Percentiles rank a stretch among this genome's conserved stretches.
Evolutionary conservation across 1,140 invertebrate species (phyloP).

Genomic region (Matsumurasca onukii): DNA sequence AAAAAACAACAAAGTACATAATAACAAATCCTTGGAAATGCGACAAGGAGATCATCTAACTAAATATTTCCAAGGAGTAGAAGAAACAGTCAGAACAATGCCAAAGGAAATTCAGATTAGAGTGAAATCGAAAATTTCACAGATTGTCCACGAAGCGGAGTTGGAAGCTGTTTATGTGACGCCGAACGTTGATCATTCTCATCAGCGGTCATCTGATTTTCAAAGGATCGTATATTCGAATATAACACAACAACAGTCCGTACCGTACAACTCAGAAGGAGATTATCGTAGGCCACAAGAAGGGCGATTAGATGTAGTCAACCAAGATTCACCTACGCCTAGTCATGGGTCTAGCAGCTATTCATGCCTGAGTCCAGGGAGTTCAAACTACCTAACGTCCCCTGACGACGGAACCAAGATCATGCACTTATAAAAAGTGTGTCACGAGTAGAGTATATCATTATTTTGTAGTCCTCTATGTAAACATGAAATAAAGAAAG

Average conservation of each 20-base stretch:
- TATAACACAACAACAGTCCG: background rate
- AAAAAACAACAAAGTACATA: slow-evolving; percentile 22
- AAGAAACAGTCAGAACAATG: slow-evolving; percentile 12
- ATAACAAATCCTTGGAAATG: slow-evolving; percentile 3
- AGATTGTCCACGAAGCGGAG: slow-evolving; percentile 16
- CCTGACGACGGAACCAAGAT: too few species aligned
- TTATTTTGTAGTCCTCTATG: too few species aligned
- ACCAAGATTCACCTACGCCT: background rate
- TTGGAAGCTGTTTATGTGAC: slow-evolving; percentile 5
- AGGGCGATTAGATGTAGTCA: background rate
- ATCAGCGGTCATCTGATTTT: background rate
- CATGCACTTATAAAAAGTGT: too few species aligned
- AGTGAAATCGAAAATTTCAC: slow-evolving; percentile 21
- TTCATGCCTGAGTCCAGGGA: background rate
- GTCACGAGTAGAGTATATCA: too few species aligned
- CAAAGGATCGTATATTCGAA: background rate
- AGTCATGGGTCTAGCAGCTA: background rate
- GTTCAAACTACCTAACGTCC: too few species aligned
- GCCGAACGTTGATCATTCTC: background rate
- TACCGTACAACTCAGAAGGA: background rate
- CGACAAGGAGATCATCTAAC: slow-evolving; percentile 6
- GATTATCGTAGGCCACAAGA: background rate
- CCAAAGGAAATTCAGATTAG: slow-evolving; percentile 6
- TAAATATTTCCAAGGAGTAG: slow-evolving; percentile 24
- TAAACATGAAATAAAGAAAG: too few species aligned